Percentiles rank a stretch among this genome's conserved stretches.
Conservation (phyloP, 2,113 vertebrate genomes). For the Lipophrys pholis region DNA sequence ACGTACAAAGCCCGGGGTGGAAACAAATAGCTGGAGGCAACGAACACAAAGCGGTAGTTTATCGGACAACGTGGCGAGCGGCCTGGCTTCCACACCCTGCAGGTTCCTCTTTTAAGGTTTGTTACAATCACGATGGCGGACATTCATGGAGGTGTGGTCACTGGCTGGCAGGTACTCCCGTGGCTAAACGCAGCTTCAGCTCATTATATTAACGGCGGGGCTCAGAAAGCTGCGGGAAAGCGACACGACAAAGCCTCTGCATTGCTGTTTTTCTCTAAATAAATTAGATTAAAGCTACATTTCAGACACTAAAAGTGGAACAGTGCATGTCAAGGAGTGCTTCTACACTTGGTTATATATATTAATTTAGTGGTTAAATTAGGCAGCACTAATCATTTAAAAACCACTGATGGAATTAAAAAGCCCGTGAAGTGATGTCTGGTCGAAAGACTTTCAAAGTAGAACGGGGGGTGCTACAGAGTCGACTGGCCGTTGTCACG, state of each 20-base stretch:
- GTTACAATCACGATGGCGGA: constrained; percentile 2
- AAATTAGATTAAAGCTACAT: constrained; percentile 25
- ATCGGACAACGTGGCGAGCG: no score
- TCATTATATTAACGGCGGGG: no score
- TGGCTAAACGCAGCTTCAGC: no score
- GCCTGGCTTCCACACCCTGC: background rate
- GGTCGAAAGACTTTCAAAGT: no score
- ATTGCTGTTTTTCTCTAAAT: constrained; percentile 5
- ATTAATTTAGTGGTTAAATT: constrained; percentile 22
- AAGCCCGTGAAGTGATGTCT: no score
- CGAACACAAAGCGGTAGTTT: constrained; percentile 10
- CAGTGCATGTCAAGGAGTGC: constrained; percentile 32
- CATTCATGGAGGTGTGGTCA: background rate
- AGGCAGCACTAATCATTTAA: background rate
- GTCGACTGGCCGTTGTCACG: no score
- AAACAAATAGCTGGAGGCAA: constrained; percentile 66
- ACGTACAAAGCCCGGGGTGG: constrained; percentile 72
- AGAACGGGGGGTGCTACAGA: no score
- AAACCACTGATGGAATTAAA: background rate
- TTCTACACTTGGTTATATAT: constrained; percentile 17
- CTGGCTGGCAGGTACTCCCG: background rate
- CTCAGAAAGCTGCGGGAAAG: no score
- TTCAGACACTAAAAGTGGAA: constrained; percentile 21
- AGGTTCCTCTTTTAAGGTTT: no score
- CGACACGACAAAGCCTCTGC: background rate